These are phyloP conservation scores for Lasiurus cinereus DNA, from an alignment of 2,113 vertebrate genomes.

Conservation along the genomic window DNA sequence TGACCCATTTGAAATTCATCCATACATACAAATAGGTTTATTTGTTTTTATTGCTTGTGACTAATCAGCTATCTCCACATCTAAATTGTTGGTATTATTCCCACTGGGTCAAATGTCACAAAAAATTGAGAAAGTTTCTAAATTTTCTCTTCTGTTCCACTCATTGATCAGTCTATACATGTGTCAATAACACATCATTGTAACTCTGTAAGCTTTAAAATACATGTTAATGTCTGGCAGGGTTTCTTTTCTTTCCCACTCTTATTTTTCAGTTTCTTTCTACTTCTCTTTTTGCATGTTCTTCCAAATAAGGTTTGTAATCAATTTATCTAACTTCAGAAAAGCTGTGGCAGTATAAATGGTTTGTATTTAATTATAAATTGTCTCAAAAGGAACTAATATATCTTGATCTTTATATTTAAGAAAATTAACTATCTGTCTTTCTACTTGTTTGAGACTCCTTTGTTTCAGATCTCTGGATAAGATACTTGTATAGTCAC, in stretches of 20 bases:
- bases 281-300: background rate
- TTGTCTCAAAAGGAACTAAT: background rate
- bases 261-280: background rate
- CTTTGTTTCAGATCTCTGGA: background rate
- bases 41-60: background rate
- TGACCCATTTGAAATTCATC: background rate
- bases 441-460: background rate
- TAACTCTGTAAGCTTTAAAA: background rate
- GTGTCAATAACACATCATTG: accelerated
- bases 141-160: background rate
- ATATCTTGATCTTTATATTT: background rate
- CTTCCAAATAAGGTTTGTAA: background rate
- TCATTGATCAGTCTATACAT: background rate
- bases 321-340: background rate
- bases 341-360: background rate
- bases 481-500: background rate
- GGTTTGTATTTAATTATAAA: background rate
- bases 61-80: too few relatives aligned
- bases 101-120: background rate
- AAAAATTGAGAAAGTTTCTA: background rate
- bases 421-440: background rate
- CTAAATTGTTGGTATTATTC: background rate
- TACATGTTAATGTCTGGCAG: background rate
- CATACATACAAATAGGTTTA: background rate
- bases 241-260: background rate